A percentile compares a stretch with the other conserved stretches of the same genome.
phyloP scores from a whole-genome alignment of 2,888 invertebrate species.

The Aricia artaxerxes region DNA sequence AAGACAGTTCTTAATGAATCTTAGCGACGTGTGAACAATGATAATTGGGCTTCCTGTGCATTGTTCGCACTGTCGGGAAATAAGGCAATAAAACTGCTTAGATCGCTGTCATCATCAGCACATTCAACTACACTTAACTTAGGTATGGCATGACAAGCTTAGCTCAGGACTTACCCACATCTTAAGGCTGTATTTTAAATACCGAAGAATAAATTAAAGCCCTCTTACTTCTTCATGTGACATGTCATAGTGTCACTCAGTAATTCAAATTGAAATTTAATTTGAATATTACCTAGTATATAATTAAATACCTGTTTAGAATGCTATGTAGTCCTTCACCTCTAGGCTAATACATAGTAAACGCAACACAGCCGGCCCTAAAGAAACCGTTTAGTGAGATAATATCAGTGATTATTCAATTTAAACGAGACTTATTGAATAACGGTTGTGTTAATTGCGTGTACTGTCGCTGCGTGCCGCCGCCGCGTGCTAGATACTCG shows the following conservation, averaged over 20 bases:
- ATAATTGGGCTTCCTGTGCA: slow-evolving; percentile 28
- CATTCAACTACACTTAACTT: neutral
- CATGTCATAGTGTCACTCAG: neutral
- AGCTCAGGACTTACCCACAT: neutral
- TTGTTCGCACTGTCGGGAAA: slow-evolving; percentile 19
- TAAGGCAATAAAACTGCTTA: slow-evolving; percentile 2
- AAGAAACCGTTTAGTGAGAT: slow-evolving; percentile 56
- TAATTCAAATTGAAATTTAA: neutral
- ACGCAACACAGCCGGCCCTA: slow-evolving; percentile 41
- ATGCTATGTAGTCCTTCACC: slow-evolving; percentile 6
- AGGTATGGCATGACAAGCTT: neutral
- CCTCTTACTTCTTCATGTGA: no score
- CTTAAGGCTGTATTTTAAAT: neutral
- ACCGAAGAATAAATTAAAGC: no score
- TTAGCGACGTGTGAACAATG: slow-evolving; percentile 28
- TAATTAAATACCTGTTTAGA: neutral
- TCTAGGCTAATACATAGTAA: slow-evolving; percentile 9
- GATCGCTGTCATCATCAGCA: neutral
- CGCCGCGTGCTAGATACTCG: slow-evolving; percentile 26
- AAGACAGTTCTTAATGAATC: slow-evolving; percentile 31
- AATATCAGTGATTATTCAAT: slow-evolving; percentile 64
- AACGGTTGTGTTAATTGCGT: slow-evolving; percentile 57
- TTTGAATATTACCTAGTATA: neutral
- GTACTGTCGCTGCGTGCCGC: slow-evolving; percentile 42
- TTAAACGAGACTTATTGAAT: slow-evolving; percentile 61